A percentile compares a stretch with the other conserved stretches of the same genome.
phyloP scores from a whole-genome alignment of 1,140 invertebrate genomes.

The Leptoteleia sp. region DNA sequence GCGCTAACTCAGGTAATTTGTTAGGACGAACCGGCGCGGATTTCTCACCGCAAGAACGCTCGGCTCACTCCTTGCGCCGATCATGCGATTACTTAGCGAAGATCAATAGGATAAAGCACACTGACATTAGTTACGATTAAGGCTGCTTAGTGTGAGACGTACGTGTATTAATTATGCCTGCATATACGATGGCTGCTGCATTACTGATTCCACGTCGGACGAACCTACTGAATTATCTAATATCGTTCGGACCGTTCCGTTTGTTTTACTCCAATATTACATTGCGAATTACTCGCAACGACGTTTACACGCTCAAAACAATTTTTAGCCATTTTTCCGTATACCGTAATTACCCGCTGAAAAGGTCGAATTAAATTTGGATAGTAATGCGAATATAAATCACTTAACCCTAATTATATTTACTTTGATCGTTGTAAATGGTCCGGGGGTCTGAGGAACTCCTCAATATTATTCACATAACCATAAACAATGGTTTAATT shows the following conservation, averaged over 20 bases:
- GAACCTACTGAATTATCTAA: constrained; percentile 15
- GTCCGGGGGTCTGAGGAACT: too few relatives aligned
- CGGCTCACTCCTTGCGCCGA: constrained; percentile 38
- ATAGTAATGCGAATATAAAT: too few relatives aligned
- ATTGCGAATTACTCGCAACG: too few relatives aligned
- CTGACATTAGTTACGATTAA: constrained; percentile 63
- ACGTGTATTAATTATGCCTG: constrained; percentile 36
- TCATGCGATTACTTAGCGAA: constrained; percentile 61
- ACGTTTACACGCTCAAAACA: too few relatives aligned
- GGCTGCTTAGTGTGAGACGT: constrained; percentile 21
- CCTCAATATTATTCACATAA: too few relatives aligned
- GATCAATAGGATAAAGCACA: constrained; percentile 59
- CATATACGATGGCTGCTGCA: constrained; percentile 1
- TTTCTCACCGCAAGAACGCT: constrained; percentile 31
- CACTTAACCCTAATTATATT: too few relatives aligned
- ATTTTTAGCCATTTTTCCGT: too few relatives aligned
- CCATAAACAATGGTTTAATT: too few relatives aligned
- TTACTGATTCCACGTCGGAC: constrained; percentile 8
- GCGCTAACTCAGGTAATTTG: constrained; percentile 61
- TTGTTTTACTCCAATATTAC: too few relatives aligned
- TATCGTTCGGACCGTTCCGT: background rate
- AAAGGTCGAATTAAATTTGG: too few relatives aligned
- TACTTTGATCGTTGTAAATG: too few relatives aligned
- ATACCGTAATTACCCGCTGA: too few relatives aligned
- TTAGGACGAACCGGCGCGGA: constrained; percentile 49